Base-by-base conservation (phyloP, 2,888 invertebrate species). In the Caenorhabditis doughertyi region DNA sequence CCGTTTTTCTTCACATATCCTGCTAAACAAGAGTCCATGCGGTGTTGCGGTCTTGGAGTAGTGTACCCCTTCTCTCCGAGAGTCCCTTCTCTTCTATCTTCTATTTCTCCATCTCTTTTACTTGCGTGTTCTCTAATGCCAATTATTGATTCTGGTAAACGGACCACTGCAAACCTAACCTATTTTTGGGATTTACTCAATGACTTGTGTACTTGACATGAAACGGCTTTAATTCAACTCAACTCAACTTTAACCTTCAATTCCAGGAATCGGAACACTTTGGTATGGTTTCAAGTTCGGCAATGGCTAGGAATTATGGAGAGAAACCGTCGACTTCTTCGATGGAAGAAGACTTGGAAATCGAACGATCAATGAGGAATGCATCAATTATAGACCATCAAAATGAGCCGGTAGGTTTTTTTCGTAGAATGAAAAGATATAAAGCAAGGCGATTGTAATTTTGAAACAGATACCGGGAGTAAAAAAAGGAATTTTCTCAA, bases 331-430 rank as follows among this genome's bases (percentile, higher is more conserved):
- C 73, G 21, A 80, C 73, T 67, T 80, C 80, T 65, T 67, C 71
- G 39, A 79, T 79, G 71, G 71, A 76, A 81, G 81, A 81, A 67
- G 81, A 81, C 21, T 56, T 81, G 25, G 81, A 81, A 67, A 81
- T 81, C 29, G 71, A 76, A 64, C 56, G 65, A 27, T 81, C 81
- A 13, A 81, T 81, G 81, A 58, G 81, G 23, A 81, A 76, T 32
- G 81, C 81, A 5, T 71, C 76, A n/a, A 79, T 79, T 21, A 82
- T 82, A 16, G 72, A 79, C 42, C 82, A 79, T 64, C 77, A 82
- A 18, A 67, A 79, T 68, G 77, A 82, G 29, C 56, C 77, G 21
- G 82, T 82, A 23, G 64, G 82, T 79, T 42, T n/a, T 44, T n/a
- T 44, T 5, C 2, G 32, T 9, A 47, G 16, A 16, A 9, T 18